Base-by-base conservation (phyloP, 2,113 vertebrate genomes). In the Melanerpes aurifrons region DNA sequence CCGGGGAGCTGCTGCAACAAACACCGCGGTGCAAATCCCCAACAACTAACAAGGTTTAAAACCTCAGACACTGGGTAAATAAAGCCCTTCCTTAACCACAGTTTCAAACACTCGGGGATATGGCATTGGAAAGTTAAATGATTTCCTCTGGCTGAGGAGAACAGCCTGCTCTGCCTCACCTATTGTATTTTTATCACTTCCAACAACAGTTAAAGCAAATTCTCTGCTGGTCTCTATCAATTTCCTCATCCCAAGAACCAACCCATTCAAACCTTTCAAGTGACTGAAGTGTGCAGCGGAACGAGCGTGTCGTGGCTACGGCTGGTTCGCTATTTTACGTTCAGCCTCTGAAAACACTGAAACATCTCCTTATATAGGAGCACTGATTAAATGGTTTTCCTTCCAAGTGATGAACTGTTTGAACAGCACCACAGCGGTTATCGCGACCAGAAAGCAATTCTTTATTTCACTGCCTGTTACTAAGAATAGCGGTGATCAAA, bases 251-350 rank as follows among this genome's bases (percentile, higher is more conserved):
- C 12, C 7, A 83, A 81, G 93, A 91, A 88, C 73, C 85, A 82
- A 68, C 81, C 86, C 82, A 68, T 91, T 90, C 88, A 78, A 92
- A 92, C 16, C 83, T 92, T 95, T 78, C 86, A 82, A 96, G 76
- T 37, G 67, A 82, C 67, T 94, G 66, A 97, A 97, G 95, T 94
- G 94, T 78, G 86, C 92, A 93, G 90, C 89, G 79, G 95, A 97
- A 90, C 26, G 74, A 78, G 86, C n/a, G 90, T 81, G 75, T 91
- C 76, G 94, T 63, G 71, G 67, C 15, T 54, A 72, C 74, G 86
- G 86, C 80, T 66, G 81, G 73, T 80, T 90, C 67, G 85, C 62
- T 80, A 61, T 90, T 92, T 90, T 58, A 68, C 32, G 29, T 64
- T 53, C 83, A 93, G 74, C 67, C 82, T 80, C 64, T 16, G 53